Evolutionary conservation across 2,113 vertebrate genomes (phyloP).

Genomic region (Lathamus discolor): DNA sequence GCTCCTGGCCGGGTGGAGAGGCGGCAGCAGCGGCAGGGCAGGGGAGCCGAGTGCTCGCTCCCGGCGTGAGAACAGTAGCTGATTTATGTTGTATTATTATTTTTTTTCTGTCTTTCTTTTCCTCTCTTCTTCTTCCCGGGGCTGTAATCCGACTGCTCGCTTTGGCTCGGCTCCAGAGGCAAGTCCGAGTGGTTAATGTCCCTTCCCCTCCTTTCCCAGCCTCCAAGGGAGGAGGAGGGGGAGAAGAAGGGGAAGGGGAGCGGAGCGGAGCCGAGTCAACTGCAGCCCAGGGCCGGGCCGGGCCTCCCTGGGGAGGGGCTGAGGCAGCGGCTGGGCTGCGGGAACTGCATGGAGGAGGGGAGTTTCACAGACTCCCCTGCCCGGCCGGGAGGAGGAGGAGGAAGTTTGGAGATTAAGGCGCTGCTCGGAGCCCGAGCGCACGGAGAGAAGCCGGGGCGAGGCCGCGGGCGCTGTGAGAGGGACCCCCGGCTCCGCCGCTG

Average conservation of each 20-base stretch:
- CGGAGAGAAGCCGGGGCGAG: neutral
- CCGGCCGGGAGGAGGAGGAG: slow-evolving; percentile 1
- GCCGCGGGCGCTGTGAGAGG: neutral
- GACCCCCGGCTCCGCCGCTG: neutral
- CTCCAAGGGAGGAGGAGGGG: neutral
- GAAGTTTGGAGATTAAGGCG: slow-evolving; percentile 40
- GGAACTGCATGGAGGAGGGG: slow-evolving; percentile 49
- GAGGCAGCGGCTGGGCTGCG: neutral
- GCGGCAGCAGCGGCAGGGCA: neutral
- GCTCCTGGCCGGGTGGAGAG: neutral
- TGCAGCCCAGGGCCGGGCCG: neutral
- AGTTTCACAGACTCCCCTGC: neutral
- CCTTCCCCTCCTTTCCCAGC: neutral
- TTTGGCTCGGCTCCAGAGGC: slow-evolving; percentile 63
- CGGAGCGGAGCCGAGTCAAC: neutral
- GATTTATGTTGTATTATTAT: neutral
- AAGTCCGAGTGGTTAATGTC: slow-evolving; percentile 36
- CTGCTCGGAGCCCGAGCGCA: neutral
- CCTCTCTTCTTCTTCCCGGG: neutral
- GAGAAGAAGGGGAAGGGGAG: neutral
- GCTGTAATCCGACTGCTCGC: slow-evolving; percentile 61
- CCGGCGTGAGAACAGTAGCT: slow-evolving; percentile 51
- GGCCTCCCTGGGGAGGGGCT: slow-evolving; percentile 63
- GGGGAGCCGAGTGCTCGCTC: neutral
- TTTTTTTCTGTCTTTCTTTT: neutral